Conservation (phyloP, 2,888 invertebrate species). For the Papilio demoleus region DNA sequence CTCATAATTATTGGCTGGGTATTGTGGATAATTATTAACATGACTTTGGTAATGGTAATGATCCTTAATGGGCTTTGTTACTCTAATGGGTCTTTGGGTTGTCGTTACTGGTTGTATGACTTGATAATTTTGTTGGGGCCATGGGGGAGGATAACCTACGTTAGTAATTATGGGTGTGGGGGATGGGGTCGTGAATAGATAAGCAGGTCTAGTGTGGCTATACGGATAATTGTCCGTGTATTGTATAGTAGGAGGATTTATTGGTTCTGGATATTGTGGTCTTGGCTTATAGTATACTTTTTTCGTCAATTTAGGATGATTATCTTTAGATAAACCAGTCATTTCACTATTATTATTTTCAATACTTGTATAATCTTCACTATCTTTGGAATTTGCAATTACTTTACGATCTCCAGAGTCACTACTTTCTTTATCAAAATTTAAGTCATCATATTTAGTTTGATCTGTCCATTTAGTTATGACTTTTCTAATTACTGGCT, state of each 20-base stretch:
- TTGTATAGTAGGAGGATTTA: constrained; percentile 66
- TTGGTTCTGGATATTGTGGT: constrained; percentile 61
- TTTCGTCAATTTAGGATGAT: constrained; percentile 52
- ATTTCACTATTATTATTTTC: constrained; percentile 49
- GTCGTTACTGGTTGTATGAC: constrained; percentile 56
- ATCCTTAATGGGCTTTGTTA: constrained; percentile 61
- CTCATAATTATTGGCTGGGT: constrained; percentile 63
- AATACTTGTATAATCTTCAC: constrained; percentile 49
- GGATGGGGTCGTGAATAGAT: constrained; percentile 63
- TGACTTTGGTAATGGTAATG: constrained; percentile 65
- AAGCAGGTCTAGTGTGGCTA: constrained; percentile 57
- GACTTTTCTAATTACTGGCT: constrained; percentile 72
- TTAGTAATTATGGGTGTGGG: constrained; percentile 77
- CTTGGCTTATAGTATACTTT: constrained; percentile 56
- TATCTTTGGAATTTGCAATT: constrained; percentile 46
- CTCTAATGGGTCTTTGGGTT: constrained; percentile 61
- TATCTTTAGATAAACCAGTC: constrained; percentile 47
- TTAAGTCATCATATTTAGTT: constrained; percentile 72
- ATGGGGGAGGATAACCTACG: constrained; percentile 66
- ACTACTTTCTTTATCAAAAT: constrained; percentile 69
- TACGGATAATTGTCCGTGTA: constrained; percentile 58
- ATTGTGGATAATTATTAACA: constrained; percentile 58
- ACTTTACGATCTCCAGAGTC: constrained; percentile 52
- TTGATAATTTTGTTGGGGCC: constrained; percentile 46
- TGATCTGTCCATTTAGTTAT: constrained; percentile 82